Evolutionary conservation across 2,888 invertebrate genomes (phyloP), one percentile per base, ranked within the genome.

Genomic region (Leptinotarsa juncta): DNA sequence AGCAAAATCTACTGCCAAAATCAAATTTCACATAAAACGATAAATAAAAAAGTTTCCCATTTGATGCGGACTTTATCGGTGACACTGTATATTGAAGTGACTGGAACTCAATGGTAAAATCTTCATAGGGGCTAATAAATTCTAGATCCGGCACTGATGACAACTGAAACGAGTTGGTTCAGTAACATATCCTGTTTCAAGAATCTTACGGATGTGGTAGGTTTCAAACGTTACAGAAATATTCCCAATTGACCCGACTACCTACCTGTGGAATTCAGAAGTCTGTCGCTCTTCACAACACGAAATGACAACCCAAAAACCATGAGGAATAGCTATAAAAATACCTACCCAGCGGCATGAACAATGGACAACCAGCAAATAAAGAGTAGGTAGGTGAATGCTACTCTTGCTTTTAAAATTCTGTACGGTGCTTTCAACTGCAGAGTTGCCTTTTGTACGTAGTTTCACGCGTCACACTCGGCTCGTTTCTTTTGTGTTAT

Each of bases 401-500:
- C 12, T 20, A 3, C 14, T 51, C 15, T 16, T 51, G 51, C 15
- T 57, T 57, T 57, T 57, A 23, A 57, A 57, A 2, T 57, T 57
- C 14, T 20, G 16, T 15, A 4, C 51, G 51, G 15, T n/a, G 51
- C 15, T 15, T 51, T n/a, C 5, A 42, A 53, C n/a, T 18, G 18
- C 53, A 18, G 18, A 53, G 57, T 23, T 20, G 57, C 57, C 15
- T 57, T 57, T n/a, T 12, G 20, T 57, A 57, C 57, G 57, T 57
- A 15, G 3, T 23, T 23, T 23, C 20, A 23, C 12, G 57, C 57
- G 57, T 23, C 15, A 57, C 23, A 23, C 14, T 51, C 23, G 57
- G 20, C 57, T 20, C 57, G 23, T 20, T 20, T 57, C 20, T 20
- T 57, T 57, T 57, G 57, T 57, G 57, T 57, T 62, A 62, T 32